A percentile compares a stretch with the other conserved stretches of the same genome.
These are phyloP conservation scores for Drosophila mauritiana DNA, from an alignment of 1,140 invertebrate genomes.

Conservation along the genomic window DNA sequence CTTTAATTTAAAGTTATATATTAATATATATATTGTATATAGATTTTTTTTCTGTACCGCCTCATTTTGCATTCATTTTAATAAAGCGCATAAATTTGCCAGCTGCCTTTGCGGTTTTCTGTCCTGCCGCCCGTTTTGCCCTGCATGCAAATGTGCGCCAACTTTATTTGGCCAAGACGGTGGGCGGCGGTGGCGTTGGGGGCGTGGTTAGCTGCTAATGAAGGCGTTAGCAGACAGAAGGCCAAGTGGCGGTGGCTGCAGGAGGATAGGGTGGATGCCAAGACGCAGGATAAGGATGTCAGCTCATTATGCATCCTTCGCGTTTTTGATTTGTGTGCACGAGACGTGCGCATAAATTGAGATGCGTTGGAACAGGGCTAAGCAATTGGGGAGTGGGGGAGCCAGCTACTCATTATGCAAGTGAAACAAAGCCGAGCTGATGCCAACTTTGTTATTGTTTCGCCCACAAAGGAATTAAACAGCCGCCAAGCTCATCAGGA, in stretches of 20 bases:
- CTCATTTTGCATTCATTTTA: conserved; percentile 78
- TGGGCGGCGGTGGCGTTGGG: background rate
- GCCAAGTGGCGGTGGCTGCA: conserved; percentile 2
- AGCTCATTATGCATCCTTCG: conserved; percentile 75
- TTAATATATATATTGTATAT: too few species aligned
- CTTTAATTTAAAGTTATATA: too few species aligned
- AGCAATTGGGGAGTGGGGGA: background rate
- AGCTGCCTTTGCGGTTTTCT: conserved; percentile 63
- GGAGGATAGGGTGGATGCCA: conserved; percentile 4
- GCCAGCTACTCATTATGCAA: conserved; percentile 69
- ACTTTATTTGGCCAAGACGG: conserved; percentile 69
- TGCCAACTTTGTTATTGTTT: conserved; percentile 69
- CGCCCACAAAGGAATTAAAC: conserved; percentile 72
- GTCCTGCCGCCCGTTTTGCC: conserved; percentile 49
- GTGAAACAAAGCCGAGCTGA: conserved; percentile 64
- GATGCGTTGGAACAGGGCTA: conserved; percentile 36
- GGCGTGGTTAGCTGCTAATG: conserved; percentile 61
- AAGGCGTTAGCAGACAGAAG: conserved; percentile 43
- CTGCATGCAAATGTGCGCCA: conserved; percentile 71
- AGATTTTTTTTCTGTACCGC: background rate
- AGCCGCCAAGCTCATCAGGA: conserved; percentile 63
- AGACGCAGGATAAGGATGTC: conserved; percentile 45
- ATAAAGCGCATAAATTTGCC: conserved; percentile 76
- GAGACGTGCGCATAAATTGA: conserved; percentile 76
- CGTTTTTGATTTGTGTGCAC: conserved; percentile 74